These are phyloP conservation scores for Drosophila neonasuta DNA, from an alignment of 2,888 invertebrate species.

Conservation along the genomic window DNA sequence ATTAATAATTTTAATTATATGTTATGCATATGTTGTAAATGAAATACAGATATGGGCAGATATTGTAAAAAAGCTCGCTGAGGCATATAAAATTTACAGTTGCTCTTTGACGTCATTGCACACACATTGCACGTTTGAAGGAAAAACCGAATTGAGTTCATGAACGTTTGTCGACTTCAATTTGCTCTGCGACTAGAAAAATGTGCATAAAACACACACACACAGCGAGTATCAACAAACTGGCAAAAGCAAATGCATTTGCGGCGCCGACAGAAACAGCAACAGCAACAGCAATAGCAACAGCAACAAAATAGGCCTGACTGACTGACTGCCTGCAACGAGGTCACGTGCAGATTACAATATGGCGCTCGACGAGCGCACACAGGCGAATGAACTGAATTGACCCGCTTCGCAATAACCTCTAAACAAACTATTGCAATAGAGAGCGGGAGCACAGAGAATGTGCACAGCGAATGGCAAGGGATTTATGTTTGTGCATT, in stretches of 20 bases:
- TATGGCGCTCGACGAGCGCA: slow-evolving; percentile 58
- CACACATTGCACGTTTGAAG: slow-evolving; percentile 60
- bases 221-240: slow-evolving; percentile 21
- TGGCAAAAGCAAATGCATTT: slow-evolving; percentile 47
- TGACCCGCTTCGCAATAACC: slow-evolving; percentile 81
- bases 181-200: slow-evolving; percentile 59
- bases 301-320: slow-evolving; percentile 47
- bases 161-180: slow-evolving; percentile 81
- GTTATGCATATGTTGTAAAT: background rate
- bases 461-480: background rate
- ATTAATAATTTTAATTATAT: background rate
- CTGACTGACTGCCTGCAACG: slow-evolving; percentile 58
- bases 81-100: slow-evolving; percentile 61
- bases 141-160: slow-evolving; percentile 79
- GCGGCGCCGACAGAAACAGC: slow-evolving; percentile 40
- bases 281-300: slow-evolving; percentile 31
- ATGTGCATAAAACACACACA: slow-evolving; percentile 58
- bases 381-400: slow-evolving; percentile 81
- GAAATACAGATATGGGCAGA: background rate
- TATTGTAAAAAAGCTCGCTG: slow-evolving; percentile 28
- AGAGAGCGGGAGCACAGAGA: background rate
- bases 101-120: slow-evolving; percentile 71
- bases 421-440: slow-evolving; percentile 65
- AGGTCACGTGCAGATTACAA: slow-evolving; percentile 76
- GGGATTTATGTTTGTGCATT: background rate